Evolutionary conservation across 2,888 invertebrate species (phyloP), one percentile per base, ranked within the genome.

Genomic region (Apoda limacodes): DNA sequence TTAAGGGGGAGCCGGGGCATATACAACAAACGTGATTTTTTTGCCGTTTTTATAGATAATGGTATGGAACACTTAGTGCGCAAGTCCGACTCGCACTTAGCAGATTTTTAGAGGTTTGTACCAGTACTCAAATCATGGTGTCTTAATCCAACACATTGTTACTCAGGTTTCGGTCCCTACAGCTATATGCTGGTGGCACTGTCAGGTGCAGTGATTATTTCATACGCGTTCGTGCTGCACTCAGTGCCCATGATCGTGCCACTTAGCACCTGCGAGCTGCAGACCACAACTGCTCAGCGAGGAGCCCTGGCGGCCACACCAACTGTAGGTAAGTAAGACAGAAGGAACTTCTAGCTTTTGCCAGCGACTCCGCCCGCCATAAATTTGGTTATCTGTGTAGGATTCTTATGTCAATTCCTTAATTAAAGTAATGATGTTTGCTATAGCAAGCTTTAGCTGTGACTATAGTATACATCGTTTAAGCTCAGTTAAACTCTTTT

Each of bases 221-320:
- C 66, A 0, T 62, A 58, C 35, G 64, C 47, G 0, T 65, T 61
- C 43, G 48, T 67, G 13, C 51, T 54, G 2, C 72, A 55, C 28
- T 55, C 58, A n/a, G 60, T 50, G 36, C 60, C 60, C 15, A 63
- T 71, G 31, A 53, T 71, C 10, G 54, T 74, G 4, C 68, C 72
- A 0, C 54, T 65, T 13, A 68, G 72, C 32, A 68, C 70, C n/a
- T 71, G 72, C 39, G 80, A 81, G 50, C 54, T 66, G 45, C 52
- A 40, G 42, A 76, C 56, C 60, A 68, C 63, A 2, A 39, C 39
- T 4, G 44, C 50, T 1, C 70, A 72, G 36, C 69, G 67, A 33
- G 74, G 71, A 0, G 13, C 60, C 14, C 37, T 74, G 19, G 70
- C 49, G 1, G 49, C 52, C 6, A 44, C 39, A 4, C 55, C 55